These are phyloP conservation scores for Xanthorhoe designata DNA, from an alignment of 2,888 invertebrate species.

Conservation along the genomic window DNA sequence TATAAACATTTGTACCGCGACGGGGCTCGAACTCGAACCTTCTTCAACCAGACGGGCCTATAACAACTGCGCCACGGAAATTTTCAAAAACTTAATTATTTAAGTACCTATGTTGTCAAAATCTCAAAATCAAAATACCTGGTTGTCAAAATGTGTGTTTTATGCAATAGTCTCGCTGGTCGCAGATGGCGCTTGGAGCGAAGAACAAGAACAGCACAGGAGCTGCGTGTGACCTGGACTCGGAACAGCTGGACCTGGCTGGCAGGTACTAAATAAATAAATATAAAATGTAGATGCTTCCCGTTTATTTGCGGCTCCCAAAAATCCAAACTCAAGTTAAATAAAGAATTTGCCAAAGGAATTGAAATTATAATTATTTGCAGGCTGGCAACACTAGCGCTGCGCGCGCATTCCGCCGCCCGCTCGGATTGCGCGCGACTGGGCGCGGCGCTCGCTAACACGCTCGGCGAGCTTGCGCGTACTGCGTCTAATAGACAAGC, in stretches of 20 bases:
- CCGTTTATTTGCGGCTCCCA: too few relatives aligned
- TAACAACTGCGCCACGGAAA: too few relatives aligned
- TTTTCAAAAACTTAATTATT: too few relatives aligned
- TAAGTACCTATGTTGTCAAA: too few relatives aligned
- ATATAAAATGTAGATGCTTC: too few relatives aligned
- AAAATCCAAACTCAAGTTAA: too few relatives aligned
- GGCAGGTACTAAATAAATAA: slow-evolving; percentile 62
- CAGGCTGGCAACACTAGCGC: slow-evolving; percentile 73
- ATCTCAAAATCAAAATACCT: too few relatives aligned
- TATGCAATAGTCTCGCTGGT: slow-evolving; percentile 68
- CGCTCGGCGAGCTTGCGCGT: slow-evolving; percentile 77
- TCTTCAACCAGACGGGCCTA: too few relatives aligned
- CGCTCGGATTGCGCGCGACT: slow-evolving; percentile 71
- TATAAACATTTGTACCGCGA: too few relatives aligned
- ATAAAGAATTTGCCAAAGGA: too few relatives aligned
- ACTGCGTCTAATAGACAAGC: slow-evolving; percentile 68
- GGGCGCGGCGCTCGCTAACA: slow-evolving; percentile 74
- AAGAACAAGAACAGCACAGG: slow-evolving; percentile 64
- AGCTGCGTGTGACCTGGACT: slow-evolving; percentile 67
- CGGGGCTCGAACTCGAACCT: too few relatives aligned
- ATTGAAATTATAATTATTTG: too few relatives aligned
- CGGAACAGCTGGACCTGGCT: slow-evolving; percentile 73
- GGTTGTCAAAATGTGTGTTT: background rate
- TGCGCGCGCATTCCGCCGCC: slow-evolving; percentile 72
- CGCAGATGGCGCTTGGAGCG: slow-evolving; percentile 65